Evolutionary conservation across 2,113 vertebrate genomes (phyloP).

Genomic region (Pleuronectes platessa): DNA sequence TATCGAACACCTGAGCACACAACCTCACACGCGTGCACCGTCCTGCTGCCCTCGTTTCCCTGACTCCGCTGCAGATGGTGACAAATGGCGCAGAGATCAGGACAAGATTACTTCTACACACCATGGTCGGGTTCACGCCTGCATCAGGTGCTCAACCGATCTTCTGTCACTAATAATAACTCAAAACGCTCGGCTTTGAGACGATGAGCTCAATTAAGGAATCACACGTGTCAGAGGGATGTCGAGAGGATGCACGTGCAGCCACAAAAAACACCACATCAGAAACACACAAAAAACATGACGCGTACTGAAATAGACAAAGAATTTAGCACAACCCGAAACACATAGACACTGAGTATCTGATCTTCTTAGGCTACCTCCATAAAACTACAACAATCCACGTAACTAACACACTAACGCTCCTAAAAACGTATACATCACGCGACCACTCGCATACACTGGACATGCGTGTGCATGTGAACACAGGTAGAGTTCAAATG

Average conservation of each 20-base stretch:
- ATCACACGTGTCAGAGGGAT: constrained; percentile 16
- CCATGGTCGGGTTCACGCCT: constrained; percentile 54
- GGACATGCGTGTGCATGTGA: too few species aligned
- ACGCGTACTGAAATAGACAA: constrained; percentile 24
- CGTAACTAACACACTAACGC: too few species aligned
- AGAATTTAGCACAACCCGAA: neutral
- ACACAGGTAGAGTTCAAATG: too few species aligned
- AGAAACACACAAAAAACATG: neutral
- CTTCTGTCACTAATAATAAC: constrained; percentile 61
- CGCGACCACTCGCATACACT: too few species aligned
- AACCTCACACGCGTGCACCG: constrained; percentile 20
- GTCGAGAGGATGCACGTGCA: constrained; percentile 21
- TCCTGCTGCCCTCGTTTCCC: constrained; percentile 68
- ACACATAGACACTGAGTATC: neutral
- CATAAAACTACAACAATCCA: too few species aligned
- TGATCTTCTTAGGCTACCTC: constrained; percentile 21
- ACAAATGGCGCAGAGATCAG: constrained; percentile 63
- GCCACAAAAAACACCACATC: constrained; percentile 26
- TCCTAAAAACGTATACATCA: too few species aligned
- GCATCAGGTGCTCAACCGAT: constrained; percentile 67
- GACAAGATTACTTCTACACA: constrained; percentile 57
- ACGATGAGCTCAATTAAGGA: constrained; percentile 26
- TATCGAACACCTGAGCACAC: constrained; percentile 59
- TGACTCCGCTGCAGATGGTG: constrained; percentile 50
- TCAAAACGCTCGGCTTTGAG: neutral